Evolutionary conservation across 2,888 invertebrate species (phyloP), one percentile per base, ranked within the genome.

Genomic region (Acrobasis suavella): DNA sequence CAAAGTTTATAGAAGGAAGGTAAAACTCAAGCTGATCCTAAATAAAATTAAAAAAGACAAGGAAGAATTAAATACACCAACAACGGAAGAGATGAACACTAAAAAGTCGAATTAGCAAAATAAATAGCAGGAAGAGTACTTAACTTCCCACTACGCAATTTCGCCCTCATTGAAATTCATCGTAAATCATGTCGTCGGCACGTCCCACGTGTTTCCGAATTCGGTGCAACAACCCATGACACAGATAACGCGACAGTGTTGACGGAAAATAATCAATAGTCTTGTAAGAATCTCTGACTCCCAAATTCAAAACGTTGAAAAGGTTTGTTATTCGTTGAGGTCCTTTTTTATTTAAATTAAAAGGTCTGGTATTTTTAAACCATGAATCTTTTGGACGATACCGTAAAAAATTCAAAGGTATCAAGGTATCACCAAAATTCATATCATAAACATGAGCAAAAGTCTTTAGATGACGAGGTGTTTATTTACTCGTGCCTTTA

Each of bases 401-500:
- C 2, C 5, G 32, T 32, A 7, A 32, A 7, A 32, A 32, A 32
- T 32, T 32, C 32, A 32, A 32, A 32, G 32, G 22, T 39, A 39
- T 39, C 42, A 32, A 32, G 32, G 22, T 39, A 39, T 39, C 42
- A 42, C 12, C 12, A 52, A 6, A 52, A 8, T 2, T 9, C 14
- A 17, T 12, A 32, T 9, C 14, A 17, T 12, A 32, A 9, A 51
- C 22, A 22, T 22, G 22, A 7, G 7, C 32, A 32, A 32, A 32
- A 32, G 32, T 7, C n/a, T 14, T 17, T 15, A 38, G 39, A 55
- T 61, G 65, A 65, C 62, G 62, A 50, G 22, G 50, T 65, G 65
- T 63, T 65, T 62, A 54, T 63, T 65, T 63, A 61, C 61, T 60
- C 59, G 42, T 50, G 38, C 56, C 62, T 62, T 62, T 61, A 56